Conservation (phyloP, 2,113 vertebrate species). For the Otus sunia region DNA sequence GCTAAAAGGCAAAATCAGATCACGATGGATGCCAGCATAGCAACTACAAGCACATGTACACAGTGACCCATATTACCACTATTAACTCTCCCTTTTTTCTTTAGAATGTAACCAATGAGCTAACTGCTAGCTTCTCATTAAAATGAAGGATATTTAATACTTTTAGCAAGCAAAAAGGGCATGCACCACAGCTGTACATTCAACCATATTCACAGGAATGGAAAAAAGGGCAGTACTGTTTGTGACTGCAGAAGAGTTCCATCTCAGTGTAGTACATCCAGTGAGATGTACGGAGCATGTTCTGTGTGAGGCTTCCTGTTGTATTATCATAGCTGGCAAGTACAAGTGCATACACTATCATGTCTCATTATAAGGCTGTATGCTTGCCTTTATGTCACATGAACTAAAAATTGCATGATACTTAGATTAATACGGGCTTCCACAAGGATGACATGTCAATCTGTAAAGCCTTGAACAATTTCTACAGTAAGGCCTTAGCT, state of each 20-base stretch:
- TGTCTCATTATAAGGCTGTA: neutral
- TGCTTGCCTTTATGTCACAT: neutral
- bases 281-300: neutral
- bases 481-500: neutral
- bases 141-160: neutral
- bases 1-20: constrained; percentile 49
- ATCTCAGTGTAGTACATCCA: neutral
- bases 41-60: neutral
- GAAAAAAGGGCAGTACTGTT: neutral
- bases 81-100: neutral
- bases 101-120: neutral
- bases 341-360: too few species aligned
- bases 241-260: neutral
- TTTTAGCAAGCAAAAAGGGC: neutral
- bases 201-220: neutral
- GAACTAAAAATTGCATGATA: neutral
- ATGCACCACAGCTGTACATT: neutral
- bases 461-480: neutral
- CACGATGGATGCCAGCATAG: constrained; percentile 17
- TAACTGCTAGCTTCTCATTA: neutral
- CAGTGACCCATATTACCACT: neutral
- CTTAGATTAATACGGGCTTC: neutral
- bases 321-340: neutral
- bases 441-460: neutral
- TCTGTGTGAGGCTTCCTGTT: neutral